Evolutionary conservation across 1,140 invertebrate species (phyloP), one percentile per base, ranked within the genome.

Genomic region (Bombus cullumanus): DNA sequence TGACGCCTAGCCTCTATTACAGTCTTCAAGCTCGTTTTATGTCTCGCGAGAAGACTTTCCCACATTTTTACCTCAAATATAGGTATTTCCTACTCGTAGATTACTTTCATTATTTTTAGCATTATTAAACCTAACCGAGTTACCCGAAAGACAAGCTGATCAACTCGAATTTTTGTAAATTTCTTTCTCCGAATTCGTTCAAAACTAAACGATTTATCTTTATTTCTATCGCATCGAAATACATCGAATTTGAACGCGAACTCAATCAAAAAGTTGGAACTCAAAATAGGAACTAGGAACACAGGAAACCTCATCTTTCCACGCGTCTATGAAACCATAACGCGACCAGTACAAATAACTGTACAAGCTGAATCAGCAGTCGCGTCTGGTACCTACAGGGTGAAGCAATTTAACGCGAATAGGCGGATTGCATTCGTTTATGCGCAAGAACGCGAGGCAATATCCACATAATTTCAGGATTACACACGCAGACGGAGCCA

Each of bases 391-490:
- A 53, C 47, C 47, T 22, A n/a, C 13, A 43, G 53, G n/a, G 68
- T 31, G 28, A 57, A 59, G 53, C 68, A 72, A 81, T 81, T 72
- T 72, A 81, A 72, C 68, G 68, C 68, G 79, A 77, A 77, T 78
- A 34, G 71, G 22, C 37, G 53, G 53, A 53, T 59, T 37, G 64
- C 37, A 69, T 81, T 84, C 59, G 41, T 78, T 73, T 69, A 62
- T 31, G 9, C 18, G 74, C 80, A 57, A 77, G 59, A 59, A 39
- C 57, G 57, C 62, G 8, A 37, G 69, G 73, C 57, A 57, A 18
- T 80, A 86, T 88, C 87, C 82, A 62, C 80, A 89, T 86, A 90
- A 89, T 89, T 89, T 81, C 81, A 66, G 81, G 64, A 89, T 90
- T 89, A 87, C 64, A 89, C 59, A 66, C 77, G 62, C 76, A 68